Percentiles rank a stretch among this genome's conserved stretches.
These are phyloP conservation scores for Morone chrysops DNA, from an alignment of 2,113 vertebrate species.

Conservation along the genomic window DNA sequence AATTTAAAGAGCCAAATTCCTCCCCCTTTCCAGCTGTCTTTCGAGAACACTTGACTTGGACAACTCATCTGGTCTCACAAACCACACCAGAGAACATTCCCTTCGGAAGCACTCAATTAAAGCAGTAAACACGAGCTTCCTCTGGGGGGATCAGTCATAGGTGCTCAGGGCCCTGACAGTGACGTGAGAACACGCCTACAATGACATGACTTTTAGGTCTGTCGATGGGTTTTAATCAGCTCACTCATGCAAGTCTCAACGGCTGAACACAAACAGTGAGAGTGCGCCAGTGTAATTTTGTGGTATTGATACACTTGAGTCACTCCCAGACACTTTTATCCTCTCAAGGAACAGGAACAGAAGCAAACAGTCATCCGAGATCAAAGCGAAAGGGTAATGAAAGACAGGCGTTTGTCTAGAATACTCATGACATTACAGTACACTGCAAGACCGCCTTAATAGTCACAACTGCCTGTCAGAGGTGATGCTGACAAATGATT, in stretches of 20 bases:
- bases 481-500: slow-evolving; percentile 19
- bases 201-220: slow-evolving; percentile 15
- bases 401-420: slow-evolving; percentile 30
- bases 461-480: slow-evolving; percentile 1
- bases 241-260: slow-evolving; percentile 4
- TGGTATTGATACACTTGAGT: slow-evolving; percentile 47
- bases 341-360: slow-evolving; percentile 45
- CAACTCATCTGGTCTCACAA: slow-evolving; percentile 66
- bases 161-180: background rate
- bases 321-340: slow-evolving; percentile 47
- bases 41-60: slow-evolving; percentile 44
- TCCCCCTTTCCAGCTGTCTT: slow-evolving; percentile 31
- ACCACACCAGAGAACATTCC: slow-evolving; percentile 27
- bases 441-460: background rate
- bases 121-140: slow-evolving; percentile 49
- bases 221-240: slow-evolving; percentile 25
- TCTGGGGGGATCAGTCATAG: slow-evolving; percentile 37
- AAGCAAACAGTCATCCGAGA: slow-evolving; percentile 37
- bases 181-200: background rate
- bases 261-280: slow-evolving; percentile 40
- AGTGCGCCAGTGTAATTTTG: slow-evolving; percentile 38
- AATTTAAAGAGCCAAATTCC: background rate
- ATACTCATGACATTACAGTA: slow-evolving; percentile 21
- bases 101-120: slow-evolving; percentile 49
- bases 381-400: slow-evolving; percentile 49